phyloP scores from a whole-genome alignment of 2,888 invertebrate species.

The Meiosimyza decipiens region DNA sequence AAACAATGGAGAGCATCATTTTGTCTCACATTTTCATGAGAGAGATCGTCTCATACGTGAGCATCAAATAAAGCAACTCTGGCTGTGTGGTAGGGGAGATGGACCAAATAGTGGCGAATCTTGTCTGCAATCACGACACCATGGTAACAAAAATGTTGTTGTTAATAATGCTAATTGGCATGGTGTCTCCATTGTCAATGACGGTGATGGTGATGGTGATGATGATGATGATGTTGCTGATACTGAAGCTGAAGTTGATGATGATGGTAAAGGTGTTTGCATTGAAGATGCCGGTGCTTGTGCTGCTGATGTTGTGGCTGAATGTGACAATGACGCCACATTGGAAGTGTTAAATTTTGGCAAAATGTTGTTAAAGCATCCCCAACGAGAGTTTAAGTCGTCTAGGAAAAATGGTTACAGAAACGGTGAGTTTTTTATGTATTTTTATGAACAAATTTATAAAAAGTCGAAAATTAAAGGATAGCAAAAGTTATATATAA shows the following conservation, averaged over 20 bases:
- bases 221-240: constrained; percentile 40
- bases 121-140: constrained; percentile 9
- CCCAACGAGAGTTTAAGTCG: background rate
- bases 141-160: constrained; percentile 24
- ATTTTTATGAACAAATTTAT: no score
- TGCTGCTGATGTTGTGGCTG: constrained; percentile 8
- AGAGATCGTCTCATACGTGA: constrained; percentile 67
- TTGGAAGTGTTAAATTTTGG: constrained; percentile 8
- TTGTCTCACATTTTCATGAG: constrained; percentile 66
- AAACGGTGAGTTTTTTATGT: background rate
- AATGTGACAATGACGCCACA: background rate
- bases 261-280: constrained; percentile 8
- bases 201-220: constrained; percentile 50
- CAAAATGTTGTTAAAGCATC: background rate
- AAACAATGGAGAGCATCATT: constrained; percentile 57
- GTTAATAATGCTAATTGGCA: constrained; percentile 56
- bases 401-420: background rate
- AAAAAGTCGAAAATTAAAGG: no score
- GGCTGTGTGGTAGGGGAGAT: constrained; percentile 1
- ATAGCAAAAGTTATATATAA: no score
- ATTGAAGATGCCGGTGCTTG: background rate
- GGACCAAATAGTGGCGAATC: constrained; percentile 12
- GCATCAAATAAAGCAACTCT: constrained; percentile 65
- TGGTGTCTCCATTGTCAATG: constrained; percentile 50
- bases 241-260: constrained; percentile 19